These are phyloP conservation scores for Plotosus lineatus DNA, from an alignment of 2,113 vertebrate genomes.

Conservation along the genomic window DNA sequence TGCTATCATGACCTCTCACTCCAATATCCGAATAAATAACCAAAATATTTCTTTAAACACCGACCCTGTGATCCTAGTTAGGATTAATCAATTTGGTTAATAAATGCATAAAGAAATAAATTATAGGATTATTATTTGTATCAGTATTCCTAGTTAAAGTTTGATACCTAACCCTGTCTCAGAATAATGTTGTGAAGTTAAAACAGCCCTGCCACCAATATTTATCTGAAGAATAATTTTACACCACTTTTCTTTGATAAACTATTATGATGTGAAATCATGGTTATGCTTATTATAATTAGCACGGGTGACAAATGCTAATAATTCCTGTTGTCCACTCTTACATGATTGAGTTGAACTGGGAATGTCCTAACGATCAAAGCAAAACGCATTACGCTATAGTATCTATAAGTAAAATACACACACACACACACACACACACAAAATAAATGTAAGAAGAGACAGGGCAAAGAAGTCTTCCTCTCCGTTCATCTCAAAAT, in stretches of 20 bases:
- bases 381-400: not conserved
- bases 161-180: not conserved
- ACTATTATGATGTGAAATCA: not conserved
- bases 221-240: not conserved
- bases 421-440: not conserved
- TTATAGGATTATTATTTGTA: no score
- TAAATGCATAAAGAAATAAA: no score
- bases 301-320: not conserved
- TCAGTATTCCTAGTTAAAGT: not conserved
- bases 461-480: not conserved
- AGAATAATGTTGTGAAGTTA: not conserved
- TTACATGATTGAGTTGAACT: not conserved
- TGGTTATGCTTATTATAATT: conserved; percentile 1
- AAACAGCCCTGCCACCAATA: not conserved
- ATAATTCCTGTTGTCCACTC: not conserved
- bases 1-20: not conserved
- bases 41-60: no score
- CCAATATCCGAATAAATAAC: not conserved
- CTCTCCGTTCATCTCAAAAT: not conserved
- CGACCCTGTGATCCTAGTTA: no score
- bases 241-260: not conserved
- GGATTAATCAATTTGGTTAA: no score
- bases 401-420: not conserved
- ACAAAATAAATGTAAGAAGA: not conserved
- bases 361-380: not conserved